Conservation (phyloP, 2,113 vertebrate genomes). For the Rhabdornis inornatus region DNA sequence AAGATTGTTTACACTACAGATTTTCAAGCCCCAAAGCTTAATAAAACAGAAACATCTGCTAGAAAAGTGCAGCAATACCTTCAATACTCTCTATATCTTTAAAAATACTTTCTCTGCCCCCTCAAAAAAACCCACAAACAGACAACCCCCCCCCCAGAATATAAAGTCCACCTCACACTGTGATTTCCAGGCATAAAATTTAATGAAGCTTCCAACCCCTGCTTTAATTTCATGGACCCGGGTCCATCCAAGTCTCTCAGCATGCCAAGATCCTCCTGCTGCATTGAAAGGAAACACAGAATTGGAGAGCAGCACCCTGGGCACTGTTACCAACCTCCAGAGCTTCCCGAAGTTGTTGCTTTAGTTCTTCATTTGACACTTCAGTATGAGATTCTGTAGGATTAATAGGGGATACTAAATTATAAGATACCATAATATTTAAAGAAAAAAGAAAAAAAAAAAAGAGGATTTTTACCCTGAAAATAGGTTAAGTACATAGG, state of each 20-base stretch:
- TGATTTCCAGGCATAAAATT: background rate
- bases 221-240: background rate
- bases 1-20: background rate
- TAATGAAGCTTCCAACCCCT: background rate
- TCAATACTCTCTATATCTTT: background rate
- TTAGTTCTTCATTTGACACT: constrained; percentile 75
- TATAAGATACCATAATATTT: background rate
- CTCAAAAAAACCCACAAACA: background rate
- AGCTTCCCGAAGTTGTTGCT: constrained; percentile 73
- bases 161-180: background rate
- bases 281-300: background rate
- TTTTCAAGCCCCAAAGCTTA: background rate
- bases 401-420: background rate
- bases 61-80: background rate
- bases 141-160: no score
- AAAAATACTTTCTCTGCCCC: background rate
- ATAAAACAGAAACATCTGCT: background rate
- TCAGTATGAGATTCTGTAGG: constrained; percentile 70
- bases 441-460: background rate
- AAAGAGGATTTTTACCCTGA: background rate
- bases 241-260: background rate
- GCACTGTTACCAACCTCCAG: constrained; percentile 74
- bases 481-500: background rate
- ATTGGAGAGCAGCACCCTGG: background rate
- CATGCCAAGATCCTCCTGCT: background rate